These are phyloP conservation scores for Sylvia borin DNA, from an alignment of 2,797 vertebrate genomes.

Conservation along the genomic window DNA sequence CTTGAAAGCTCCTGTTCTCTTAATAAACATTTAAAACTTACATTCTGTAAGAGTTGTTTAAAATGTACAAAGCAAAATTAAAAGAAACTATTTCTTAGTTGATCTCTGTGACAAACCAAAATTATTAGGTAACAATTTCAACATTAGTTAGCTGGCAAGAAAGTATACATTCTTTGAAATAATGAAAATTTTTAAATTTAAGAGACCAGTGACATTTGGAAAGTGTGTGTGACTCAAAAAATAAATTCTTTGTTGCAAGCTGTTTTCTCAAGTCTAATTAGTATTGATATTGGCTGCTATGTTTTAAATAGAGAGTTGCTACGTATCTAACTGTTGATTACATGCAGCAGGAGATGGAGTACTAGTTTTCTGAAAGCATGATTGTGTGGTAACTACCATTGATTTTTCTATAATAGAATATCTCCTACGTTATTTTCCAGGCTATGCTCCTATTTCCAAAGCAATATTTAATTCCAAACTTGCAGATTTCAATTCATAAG, in stretches of 20 bases:
- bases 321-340: background rate
- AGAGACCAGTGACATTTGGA: background rate
- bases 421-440: conserved; percentile 1
- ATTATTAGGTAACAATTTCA: background rate
- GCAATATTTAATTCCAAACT: background rate
- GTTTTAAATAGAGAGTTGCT: background rate
- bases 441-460: background rate
- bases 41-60: background rate
- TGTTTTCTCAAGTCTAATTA: background rate
- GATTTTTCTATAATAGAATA: background rate
- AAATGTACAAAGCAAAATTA: background rate
- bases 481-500: background rate
- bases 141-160: background rate
- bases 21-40: background rate
- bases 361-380: background rate
- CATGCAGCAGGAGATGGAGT: background rate
- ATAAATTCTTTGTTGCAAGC: background rate
- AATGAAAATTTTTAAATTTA: background rate
- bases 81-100: background rate
- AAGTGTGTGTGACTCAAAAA: background rate
- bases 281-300: background rate
- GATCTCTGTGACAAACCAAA: background rate
- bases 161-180: background rate
- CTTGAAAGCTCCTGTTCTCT: background rate
- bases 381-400: background rate